phyloP scores from a whole-genome alignment of 1,140 invertebrate genomes.

The Diorhabda sublineata region DNA sequence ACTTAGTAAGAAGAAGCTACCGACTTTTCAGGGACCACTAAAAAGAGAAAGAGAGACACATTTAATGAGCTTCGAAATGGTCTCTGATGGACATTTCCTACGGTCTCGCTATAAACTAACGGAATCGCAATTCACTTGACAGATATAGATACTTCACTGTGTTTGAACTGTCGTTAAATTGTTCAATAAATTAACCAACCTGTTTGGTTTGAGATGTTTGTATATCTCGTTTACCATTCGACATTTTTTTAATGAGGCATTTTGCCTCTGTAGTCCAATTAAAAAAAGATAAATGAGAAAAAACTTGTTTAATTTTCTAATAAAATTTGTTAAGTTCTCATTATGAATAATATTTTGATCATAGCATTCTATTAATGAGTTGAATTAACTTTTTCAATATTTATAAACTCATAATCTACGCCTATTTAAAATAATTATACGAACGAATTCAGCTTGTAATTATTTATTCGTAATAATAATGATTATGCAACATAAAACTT shows the following conservation, averaged over 20 bases:
- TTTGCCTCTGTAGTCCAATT: not conserved
- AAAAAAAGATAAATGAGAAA: not conserved
- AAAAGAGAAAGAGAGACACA: constrained; percentile 27
- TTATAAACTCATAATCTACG: not conserved
- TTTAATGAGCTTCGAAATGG: constrained; percentile 41
- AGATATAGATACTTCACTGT: constrained; percentile 31
- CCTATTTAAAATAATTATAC: no score
- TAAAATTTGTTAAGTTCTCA: not conserved
- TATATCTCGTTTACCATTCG: not conserved
- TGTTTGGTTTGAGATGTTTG: not conserved
- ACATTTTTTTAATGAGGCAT: not conserved
- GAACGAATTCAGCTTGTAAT: no score
- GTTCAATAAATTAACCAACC: not conserved
- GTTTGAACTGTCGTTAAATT: constrained; percentile 36
- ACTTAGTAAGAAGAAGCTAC: constrained; percentile 24
- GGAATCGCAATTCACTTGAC: constrained; percentile 27
- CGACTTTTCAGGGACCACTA: constrained; percentile 12
- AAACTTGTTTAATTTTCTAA: not conserved
- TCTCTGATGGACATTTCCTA: constrained; percentile 33
- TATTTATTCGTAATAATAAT: no score
- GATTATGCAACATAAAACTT: no score
- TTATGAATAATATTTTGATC: not conserved
- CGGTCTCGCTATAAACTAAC: constrained; percentile 24
- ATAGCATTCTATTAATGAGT: not conserved
- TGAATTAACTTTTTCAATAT: not conserved